Evolutionary conservation across 2,888 invertebrate species (phyloP).

Genomic region (Ochlodes sylvanus): DNA sequence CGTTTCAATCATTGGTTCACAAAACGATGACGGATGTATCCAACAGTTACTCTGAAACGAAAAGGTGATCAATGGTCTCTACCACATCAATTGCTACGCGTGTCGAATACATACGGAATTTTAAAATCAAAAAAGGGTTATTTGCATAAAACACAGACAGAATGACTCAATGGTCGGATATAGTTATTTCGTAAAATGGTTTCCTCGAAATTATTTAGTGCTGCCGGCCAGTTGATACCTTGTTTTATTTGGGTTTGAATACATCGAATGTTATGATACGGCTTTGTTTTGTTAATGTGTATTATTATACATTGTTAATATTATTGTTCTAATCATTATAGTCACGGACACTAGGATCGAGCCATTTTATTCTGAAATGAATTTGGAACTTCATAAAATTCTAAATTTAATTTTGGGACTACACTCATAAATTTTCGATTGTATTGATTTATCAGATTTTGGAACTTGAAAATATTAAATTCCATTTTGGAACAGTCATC

Average conservation of each 20-base stretch:
- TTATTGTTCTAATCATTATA: background rate
- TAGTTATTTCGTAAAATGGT: conserved; percentile 68
- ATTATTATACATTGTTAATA: no score
- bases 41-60: conserved; percentile 11
- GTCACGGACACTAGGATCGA: background rate
- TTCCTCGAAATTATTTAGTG: conserved; percentile 60
- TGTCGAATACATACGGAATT: conserved; percentile 26
- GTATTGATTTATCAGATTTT: no score
- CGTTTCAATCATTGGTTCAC: no score
- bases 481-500: no score
- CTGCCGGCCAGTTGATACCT: conserved; percentile 46
- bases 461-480: no score
- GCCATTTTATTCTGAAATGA: no score
- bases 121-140: conserved; percentile 44
- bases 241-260: conserved; percentile 9
- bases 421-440: no score
- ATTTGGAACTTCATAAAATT: no score
- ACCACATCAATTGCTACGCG: conserved; percentile 39
- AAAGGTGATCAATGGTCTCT: conserved; percentile 16
- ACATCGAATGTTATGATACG: background rate
- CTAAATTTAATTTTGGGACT: no score
- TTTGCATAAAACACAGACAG: conserved; percentile 54
- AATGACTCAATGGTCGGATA: conserved; percentile 76
- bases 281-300: background rate
- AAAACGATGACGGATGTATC: conserved; percentile 1